Evolutionary conservation across 2,888 invertebrate species (phyloP), one percentile per base, ranked within the genome.

Genomic region (Lepeophtheirus nordmannii): DNA sequence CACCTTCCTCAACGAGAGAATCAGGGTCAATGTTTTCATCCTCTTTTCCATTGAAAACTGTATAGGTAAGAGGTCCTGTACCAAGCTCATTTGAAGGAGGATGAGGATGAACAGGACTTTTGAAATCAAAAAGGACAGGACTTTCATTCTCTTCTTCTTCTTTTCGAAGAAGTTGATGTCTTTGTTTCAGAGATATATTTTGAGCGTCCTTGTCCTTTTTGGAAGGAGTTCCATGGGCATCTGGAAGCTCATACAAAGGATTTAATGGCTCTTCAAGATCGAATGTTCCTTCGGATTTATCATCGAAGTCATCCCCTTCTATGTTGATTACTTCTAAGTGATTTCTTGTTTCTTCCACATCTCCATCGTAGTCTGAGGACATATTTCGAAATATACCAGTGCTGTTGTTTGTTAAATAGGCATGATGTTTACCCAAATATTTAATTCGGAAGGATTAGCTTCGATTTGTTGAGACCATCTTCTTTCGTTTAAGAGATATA

Each of bases 291-390:
- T 46, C 53, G 14, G 53, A 46, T 17, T 46, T 46, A 17, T 46
- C 53, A 14, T 46, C 53, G 17, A n/a, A 46, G 53, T 46, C 53
- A 46, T 46, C 53, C 17, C 53, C 53, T 17, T 46, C 53, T n/a
- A 46, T 46, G 8, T 46, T 46, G 53, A 46, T 46, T n/a, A 46
- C 53, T 46, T 46, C 53, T n/a, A 46, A 17, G 5, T 46, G 53
- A 46, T 17, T 46, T 8, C 53, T 14, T 3, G 53, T 17, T 17
- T 46, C 53, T 17, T 46, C 53, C 2, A 46, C 7, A 30, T 30
- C 30, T 30, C 30, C 30, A 30, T 30, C 30, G 30, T 30, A 30
- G 30, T 30, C 30, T 30, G 30, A 30, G 2, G 30, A 30, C 30
- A 30, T 30, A 30, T 30, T 30, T 30, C 7, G 30, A 30, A 7